Evolutionary conservation across 2,797 vertebrate species (phyloP), one percentile per base, ranked within the genome.

Genomic region (Sciurus vulgaris): DNA sequence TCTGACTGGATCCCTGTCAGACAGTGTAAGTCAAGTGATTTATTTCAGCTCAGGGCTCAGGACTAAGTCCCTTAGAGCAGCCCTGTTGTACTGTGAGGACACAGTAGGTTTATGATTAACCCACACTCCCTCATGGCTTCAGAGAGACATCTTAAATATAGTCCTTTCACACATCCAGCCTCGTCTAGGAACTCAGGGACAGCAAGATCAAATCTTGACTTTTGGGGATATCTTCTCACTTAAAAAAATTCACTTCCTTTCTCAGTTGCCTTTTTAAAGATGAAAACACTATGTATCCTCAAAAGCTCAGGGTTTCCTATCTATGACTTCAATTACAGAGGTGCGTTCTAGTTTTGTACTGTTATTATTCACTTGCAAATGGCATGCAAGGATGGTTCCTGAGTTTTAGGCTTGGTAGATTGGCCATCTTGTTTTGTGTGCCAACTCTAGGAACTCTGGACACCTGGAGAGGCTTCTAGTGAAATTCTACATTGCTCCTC

Each of bases 301-400:
- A 24, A 47, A 94, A 67, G 63, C 24, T 81, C 20, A 86, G 49
- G 26, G 83, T 87, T 91, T 82, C 76, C 49, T 92, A 22, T 33
- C 9, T 67, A 17, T 73, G 33, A 54, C 65, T 56, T 73, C 12
- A 35, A 51, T 76, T 26, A n/a, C 51, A 61, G 51, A 69, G 26
- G 67, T 49, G 44, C 24, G 7, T 35, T 86, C 14, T 41, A 77
- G 12, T 65, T 82, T 35, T 44, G 3, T 26, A 61, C 24, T 61
- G 24, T 82, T 82, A 65, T 13, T 18, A 41, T 54, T 84, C 67
- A 49, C 81, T 89, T 44, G 1, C 33, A 74, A 67, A 47, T 76
- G 61, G 8, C 13, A 12, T 35, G 30, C 73, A 35, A 47, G 33
- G 47, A 56, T 79, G 44, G 11, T 56, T 54, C 18, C n/a, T 73